Conservation (phyloP, 1,140 invertebrate species). For the Goniozus legneri region DNA sequence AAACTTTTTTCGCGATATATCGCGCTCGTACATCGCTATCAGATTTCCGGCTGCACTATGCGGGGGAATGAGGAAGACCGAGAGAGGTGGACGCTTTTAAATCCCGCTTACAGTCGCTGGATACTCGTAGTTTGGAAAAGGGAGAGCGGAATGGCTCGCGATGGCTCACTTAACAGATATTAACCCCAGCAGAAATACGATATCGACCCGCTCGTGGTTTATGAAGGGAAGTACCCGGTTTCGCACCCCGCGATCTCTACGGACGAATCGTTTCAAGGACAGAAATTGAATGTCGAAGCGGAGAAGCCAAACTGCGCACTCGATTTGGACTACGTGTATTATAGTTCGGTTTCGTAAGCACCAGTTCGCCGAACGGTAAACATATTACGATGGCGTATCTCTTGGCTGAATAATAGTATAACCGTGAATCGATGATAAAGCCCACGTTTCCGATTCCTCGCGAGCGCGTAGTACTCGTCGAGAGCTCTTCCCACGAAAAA, state of each 20-base stretch:
- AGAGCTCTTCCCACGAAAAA: too few relatives aligned
- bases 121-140: not conserved
- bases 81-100: constrained; percentile 23
- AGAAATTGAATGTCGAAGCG: constrained; percentile 27
- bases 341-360: too few relatives aligned
- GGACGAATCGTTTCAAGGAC: constrained; percentile 25
- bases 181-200: too few relatives aligned
- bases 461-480: too few relatives aligned
- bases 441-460: too few relatives aligned
- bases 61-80: constrained; percentile 11
- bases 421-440: too few relatives aligned
- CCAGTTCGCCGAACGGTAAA: not conserved
- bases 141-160: too few relatives aligned
- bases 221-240: constrained; percentile 13
- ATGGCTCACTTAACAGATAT: too few relatives aligned
- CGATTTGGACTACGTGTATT: not conserved
- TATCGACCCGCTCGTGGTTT: too few relatives aligned
- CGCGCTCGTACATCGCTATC: constrained; percentile 25
- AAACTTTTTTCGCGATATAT: constrained; percentile 31
- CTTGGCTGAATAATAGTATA: too few relatives aligned
- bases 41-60: constrained; percentile 20
- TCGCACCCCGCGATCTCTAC: constrained; percentile 13
- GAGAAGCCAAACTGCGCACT: too few relatives aligned
- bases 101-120: constrained; percentile 22
- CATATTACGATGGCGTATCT: not conserved